These are phyloP conservation scores for Pica pica DNA, from an alignment of 2,113 vertebrate genomes.

Conservation along the genomic window DNA sequence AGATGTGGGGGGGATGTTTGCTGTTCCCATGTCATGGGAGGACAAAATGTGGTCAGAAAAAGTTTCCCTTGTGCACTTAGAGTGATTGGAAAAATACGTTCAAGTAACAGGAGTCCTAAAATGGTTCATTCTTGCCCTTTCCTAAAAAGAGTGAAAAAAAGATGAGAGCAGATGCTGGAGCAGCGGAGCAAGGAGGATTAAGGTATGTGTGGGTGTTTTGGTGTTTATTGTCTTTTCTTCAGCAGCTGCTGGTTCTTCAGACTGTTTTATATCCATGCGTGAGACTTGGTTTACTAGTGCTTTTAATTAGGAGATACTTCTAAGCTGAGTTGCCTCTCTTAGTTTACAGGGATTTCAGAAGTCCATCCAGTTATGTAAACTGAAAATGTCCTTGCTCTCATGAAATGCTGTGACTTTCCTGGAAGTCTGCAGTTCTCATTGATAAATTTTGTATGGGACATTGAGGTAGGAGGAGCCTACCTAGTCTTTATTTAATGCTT, in stretches of 20 bases:
- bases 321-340: not conserved
- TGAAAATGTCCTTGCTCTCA: not conserved
- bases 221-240: not conserved
- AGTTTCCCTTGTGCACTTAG: not conserved
- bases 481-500: not conserved
- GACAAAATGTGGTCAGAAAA: not conserved
- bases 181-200: not conserved
- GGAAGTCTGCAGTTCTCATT: not conserved
- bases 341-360: slow-evolving; percentile 39
- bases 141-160: not conserved
- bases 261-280: not conserved
- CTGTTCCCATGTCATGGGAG: not conserved
- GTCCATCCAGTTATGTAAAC: not conserved
- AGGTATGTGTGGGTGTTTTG: not conserved
- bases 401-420: not conserved
- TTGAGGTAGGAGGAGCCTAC: not conserved
- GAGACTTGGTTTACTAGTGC: not conserved
- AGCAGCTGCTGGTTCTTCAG: slow-evolving; percentile 31
- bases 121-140: not conserved
- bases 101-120: not conserved
- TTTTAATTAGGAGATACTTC: slow-evolving; percentile 43
- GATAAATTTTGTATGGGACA: not conserved
- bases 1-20: fast-evolving
- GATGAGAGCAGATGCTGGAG: not conserved
- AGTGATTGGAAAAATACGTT: not conserved